These are phyloP conservation scores for Pseudonaja textilis DNA, from an alignment of 2,113 vertebrate genomes.

Conservation along the genomic window DNA sequence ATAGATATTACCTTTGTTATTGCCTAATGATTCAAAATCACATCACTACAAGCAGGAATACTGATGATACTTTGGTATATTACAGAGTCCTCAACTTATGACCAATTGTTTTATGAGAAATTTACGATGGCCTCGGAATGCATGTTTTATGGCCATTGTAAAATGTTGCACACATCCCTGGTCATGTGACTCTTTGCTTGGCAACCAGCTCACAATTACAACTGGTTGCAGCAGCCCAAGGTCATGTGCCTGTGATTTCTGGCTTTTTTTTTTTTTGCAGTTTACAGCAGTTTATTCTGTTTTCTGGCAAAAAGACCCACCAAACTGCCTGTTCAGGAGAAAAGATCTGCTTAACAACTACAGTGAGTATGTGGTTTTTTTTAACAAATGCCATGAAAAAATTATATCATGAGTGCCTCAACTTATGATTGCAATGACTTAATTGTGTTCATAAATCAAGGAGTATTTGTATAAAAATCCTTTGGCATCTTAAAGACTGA, in stretches of 20 bases:
- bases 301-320: not conserved
- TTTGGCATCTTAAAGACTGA: not conserved
- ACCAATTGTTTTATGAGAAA: not conserved
- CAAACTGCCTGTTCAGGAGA: not conserved
- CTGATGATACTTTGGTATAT: not conserved
- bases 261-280: not conserved
- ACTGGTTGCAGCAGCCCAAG: not conserved
- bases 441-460: not conserved
- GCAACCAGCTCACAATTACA: not conserved
- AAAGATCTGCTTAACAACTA: not conserved
- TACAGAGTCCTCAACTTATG: not conserved
- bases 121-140: not conserved
- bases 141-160: not conserved
- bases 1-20: not conserved
- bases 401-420: not conserved
- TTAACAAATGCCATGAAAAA: not conserved
- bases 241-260: not conserved
- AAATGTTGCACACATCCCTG: not conserved
- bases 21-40: not conserved
- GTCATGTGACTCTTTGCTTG: not conserved
- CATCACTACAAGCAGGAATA: not conserved
- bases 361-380: not conserved
- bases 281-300: not conserved
- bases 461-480: not conserved
- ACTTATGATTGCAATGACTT: not conserved